These are phyloP conservation scores for Boleophthalmus pectinirostris DNA, from an alignment of 2,113 vertebrate genomes.

Conservation along the genomic window DNA sequence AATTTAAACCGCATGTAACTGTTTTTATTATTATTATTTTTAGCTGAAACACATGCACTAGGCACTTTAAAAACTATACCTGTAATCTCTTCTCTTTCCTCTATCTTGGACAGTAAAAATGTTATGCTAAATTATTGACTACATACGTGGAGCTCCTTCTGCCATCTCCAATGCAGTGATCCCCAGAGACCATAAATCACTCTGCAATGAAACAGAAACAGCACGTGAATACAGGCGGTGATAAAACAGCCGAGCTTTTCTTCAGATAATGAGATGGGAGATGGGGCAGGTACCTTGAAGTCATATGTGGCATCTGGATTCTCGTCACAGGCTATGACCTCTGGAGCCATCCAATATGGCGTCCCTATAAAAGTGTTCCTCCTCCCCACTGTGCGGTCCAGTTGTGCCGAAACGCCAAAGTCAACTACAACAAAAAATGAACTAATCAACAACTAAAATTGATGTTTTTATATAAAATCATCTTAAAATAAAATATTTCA, in stretches of 20 bases:
- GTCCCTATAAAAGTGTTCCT: conserved; percentile 93
- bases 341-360: conserved; percentile 93
- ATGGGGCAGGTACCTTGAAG: conserved; percentile 78
- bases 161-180: conserved; percentile 81
- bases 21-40: too few relatives aligned
- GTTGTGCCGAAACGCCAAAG: conserved; percentile 90
- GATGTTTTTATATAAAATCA: neutral
- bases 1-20: too few relatives aligned
- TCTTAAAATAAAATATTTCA: neutral
- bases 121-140: conserved; percentile 23
- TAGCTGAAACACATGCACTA: too few relatives aligned
- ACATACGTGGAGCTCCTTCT: conserved; percentile 79
- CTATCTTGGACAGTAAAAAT: conserved; percentile 7
- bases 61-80: neutral
- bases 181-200: conserved; percentile 79
- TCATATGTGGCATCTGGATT: conserved; percentile 88
- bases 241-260: neutral
- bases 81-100: conserved; percentile 14
- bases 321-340: conserved; percentile 90
- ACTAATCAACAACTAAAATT: neutral
- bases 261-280: too few relatives aligned
- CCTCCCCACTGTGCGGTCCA: conserved; percentile 85
- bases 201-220: conserved; percentile 60
- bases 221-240: conserved; percentile 5
- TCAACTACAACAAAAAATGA: conserved; percentile 76